Evolutionary conservation across 2,797 vertebrate genomes (phyloP), one percentile per base, ranked within the genome.

Genomic region (Pangasius macronema): DNA sequence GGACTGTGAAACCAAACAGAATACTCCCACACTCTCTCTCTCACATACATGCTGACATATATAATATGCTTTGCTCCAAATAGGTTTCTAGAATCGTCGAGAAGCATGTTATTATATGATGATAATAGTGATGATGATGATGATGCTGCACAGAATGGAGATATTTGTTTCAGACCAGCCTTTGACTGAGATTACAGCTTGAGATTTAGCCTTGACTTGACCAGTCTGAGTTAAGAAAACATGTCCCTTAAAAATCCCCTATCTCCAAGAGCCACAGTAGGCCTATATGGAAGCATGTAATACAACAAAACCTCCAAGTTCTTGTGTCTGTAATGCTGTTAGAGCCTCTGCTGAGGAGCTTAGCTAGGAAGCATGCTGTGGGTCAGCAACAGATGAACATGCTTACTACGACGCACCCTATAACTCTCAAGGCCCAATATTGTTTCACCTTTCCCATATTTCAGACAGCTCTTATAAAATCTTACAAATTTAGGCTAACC

Each of bases 1-100:
- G 65, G 53, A 49, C 72, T 75, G 57, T 68, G 92, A 88, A 93
- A 90, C 90, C 90, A 88, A 90, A 91, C 92, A 90, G 82, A 90
- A 92, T 89, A 90, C 93, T 93, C 94, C 93, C 93, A 94, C 94
- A 93, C 93, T 93, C 90, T 91, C 90, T 85, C 82, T 86, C 53
- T 22, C 42, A 61, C 53, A 68, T 53, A 81, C 75, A 39, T 79
- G 77, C 83, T 84, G 36, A 80, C 85, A 92, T 83, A 90, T 59
- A 90, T 91, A 55, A 88, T 68, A 91, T 89, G 30, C 87, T 89
- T 76, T 90, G 89, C 88, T 65, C 88, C 24, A 63, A 46, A 63
- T 63, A 18, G 27, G 24, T 82, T 63, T 82, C 1, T 63, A 20
- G 13, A 63, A 82, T 82, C 59, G 10, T 65, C 1, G 6, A 65